Evolutionary conservation across 1,140 invertebrate genomes (phyloP).

Genomic region (Triops cancriformis): DNA sequence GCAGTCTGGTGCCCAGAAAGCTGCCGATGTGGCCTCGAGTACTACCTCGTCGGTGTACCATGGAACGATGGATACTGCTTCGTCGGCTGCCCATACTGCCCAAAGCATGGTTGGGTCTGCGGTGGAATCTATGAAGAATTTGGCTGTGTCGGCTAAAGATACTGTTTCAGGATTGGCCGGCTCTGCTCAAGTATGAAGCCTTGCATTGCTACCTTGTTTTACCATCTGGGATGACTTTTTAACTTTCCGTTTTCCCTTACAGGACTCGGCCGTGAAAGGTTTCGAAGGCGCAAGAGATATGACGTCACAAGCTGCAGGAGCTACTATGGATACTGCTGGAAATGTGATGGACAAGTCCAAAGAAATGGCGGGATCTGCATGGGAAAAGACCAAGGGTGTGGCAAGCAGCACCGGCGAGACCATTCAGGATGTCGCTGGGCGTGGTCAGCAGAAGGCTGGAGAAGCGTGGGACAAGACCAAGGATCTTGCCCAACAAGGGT

Average conservation of each 20-base stretch:
- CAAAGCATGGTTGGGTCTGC: neutral
- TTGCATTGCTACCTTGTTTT: neutral
- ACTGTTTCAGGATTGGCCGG: neutral
- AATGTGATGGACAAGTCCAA: slow-evolving; percentile 20
- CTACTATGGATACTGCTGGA: neutral
- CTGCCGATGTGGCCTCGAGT: neutral
- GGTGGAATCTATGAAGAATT: neutral
- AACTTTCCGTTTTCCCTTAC: neutral
- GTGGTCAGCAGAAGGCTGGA: neutral
- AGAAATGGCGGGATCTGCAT: neutral
- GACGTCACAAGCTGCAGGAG: neutral
- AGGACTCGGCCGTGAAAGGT: neutral
- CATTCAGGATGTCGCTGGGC: neutral
- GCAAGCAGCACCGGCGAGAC: neutral
- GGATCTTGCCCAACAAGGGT: neutral
- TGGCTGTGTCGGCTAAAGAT: neutral
- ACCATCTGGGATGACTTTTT: neutral
- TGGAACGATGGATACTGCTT: slow-evolving; percentile 14
- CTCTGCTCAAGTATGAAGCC: neutral
- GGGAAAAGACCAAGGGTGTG: neutral
- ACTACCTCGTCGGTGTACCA: slow-evolving; percentile 15
- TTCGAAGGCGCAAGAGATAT: neutral
- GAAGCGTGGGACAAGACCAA: neutral
- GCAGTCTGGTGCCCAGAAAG: neutral
- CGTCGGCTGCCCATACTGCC: neutral